Base-by-base conservation (phyloP, 2,113 vertebrate genomes). In the Clinocottus analis region DNA sequence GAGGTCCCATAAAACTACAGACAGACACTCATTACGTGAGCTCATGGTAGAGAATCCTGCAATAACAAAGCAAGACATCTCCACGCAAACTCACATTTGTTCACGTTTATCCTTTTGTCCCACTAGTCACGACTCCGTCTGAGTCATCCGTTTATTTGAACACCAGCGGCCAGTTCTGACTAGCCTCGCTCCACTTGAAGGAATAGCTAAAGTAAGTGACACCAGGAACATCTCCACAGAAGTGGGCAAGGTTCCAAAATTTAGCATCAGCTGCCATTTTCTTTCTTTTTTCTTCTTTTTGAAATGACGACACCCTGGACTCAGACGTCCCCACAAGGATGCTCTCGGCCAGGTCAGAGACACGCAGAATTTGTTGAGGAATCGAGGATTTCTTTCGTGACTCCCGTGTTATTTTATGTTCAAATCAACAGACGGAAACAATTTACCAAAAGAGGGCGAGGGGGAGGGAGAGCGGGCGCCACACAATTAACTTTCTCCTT, bases 371-470 rank as follows among this genome's bases (percentile, higher is more conserved):
- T 63, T 75, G 19, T 17, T 21, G 51, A 27, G 49, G 21, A 76
- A 64, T 73, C 33, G 29, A 27, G 49, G 19, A 74, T 64, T 68
- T 82, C 69, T 74, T 68, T 88, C 63, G 31, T 77, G 72, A 66
- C 65, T 81, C 7, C 35, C 39, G 0, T 71, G 67, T 85, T 82
- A 25, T 83, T 85, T 67, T 31, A 82, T 60, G 65, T 85, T 90
- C 64, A 76, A 51, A 81, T 87, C 81, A 80, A 67, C 90, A 92
- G 70, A 73, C 66, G 87, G 86, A 87, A 91, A 75, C 79, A 79
- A 91, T 92, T 90, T 91, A 76, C 65, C 27, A 21, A 61, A 77
- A 41, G 16, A 11, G 31, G 19, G 29, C 13, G 43, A 53, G 41
- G 87, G 41, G 17, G 49, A 51, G 39, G 85, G 61, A 35, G 39